These are phyloP conservation scores for Lumbricus terrestris DNA, from an alignment of 2,888 invertebrate genomes.

Conservation along the genomic window DNA sequence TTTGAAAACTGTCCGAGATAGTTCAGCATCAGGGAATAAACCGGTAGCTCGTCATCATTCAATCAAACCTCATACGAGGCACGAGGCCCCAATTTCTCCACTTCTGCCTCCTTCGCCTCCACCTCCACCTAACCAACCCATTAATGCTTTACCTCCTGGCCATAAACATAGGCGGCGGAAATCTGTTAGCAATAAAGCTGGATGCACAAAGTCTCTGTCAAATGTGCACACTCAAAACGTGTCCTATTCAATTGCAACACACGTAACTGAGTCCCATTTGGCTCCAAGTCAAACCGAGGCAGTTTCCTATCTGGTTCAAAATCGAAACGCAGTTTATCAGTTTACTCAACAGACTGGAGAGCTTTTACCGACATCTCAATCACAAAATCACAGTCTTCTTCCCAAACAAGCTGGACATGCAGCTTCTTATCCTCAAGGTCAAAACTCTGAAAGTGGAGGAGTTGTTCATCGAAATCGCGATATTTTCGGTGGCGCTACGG, in stretches of 20 bases:
- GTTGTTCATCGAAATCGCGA: background rate
- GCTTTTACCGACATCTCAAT: background rate
- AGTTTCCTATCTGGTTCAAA: background rate
- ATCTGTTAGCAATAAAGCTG: background rate
- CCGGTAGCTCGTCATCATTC: background rate
- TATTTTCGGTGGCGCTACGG: background rate
- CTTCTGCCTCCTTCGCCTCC: background rate
- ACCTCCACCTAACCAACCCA: background rate
- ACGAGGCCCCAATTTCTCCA: background rate
- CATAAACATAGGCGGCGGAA: background rate
- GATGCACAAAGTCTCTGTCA: background rate
- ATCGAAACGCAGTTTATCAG: background rate
- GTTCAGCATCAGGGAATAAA: background rate
- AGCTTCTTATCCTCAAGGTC: background rate
- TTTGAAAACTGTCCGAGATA: background rate
- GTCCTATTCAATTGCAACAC: background rate
- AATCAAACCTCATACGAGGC: background rate
- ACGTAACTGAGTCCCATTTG: background rate
- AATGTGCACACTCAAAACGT: background rate
- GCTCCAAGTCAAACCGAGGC: background rate
- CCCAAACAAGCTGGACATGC: background rate
- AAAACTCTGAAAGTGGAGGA: background rate
- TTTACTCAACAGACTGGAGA: background rate
- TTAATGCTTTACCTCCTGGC: background rate
- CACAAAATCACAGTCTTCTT: background rate